Conservation (phyloP, 2,888 invertebrate species). For the Troides aeacus region DNA sequence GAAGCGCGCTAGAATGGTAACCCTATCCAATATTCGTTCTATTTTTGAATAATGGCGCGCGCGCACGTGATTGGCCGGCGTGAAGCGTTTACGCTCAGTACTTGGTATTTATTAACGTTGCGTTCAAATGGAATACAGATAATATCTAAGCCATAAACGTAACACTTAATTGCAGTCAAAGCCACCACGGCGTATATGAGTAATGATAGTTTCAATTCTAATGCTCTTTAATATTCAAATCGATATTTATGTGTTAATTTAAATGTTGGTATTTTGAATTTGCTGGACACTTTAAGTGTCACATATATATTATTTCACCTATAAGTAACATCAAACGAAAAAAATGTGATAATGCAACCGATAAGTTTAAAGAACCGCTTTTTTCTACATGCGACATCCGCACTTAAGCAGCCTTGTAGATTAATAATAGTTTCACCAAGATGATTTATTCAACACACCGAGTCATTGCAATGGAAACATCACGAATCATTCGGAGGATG, state of each 20-base stretch:
- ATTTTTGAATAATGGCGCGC: slow-evolving; percentile 74
- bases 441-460: too few species aligned
- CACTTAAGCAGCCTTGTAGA: too few species aligned
- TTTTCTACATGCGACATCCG: too few species aligned
- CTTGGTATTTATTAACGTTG: slow-evolving; percentile 47
- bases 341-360: too few species aligned
- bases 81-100: slow-evolving; percentile 47
- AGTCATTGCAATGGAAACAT: too few species aligned
- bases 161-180: slow-evolving; percentile 38
- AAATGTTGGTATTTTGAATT: background rate
- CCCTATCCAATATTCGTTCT: slow-evolving; percentile 50
- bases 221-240: slow-evolving; percentile 25
- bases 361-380: too few species aligned
- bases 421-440: too few species aligned
- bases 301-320: too few species aligned
- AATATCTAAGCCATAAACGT: slow-evolving; percentile 46
- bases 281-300: too few species aligned
- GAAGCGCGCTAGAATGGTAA: slow-evolving; percentile 24
- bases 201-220: slow-evolving; percentile 29
- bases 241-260: background rate
- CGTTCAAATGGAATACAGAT: slow-evolving; percentile 49
- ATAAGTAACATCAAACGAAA: too few species aligned
- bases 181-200: slow-evolving; percentile 23
- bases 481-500: too few species aligned
- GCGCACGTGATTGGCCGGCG: slow-evolving; percentile 71